phyloP scores from a whole-genome alignment of 1,140 invertebrate genomes.

The Dendroctonus ponderosae region DNA sequence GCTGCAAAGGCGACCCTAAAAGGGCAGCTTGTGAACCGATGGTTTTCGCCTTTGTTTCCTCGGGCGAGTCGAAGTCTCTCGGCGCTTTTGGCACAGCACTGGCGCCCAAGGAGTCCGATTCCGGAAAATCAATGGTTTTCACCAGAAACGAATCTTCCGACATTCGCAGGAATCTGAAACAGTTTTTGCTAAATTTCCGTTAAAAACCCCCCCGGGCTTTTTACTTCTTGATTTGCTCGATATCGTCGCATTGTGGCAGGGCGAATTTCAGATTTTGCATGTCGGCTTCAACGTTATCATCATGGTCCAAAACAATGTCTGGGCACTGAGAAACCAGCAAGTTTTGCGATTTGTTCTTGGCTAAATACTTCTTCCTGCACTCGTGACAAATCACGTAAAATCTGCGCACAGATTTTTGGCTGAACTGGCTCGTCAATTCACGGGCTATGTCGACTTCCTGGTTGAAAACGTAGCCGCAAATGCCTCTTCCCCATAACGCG shows the following conservation, averaged over 20 bases:
- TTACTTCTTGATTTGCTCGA: conserved; percentile 41
- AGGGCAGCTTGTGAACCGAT: conserved; percentile 57
- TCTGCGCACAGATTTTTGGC: conserved; percentile 8
- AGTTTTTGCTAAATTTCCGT: not conserved
- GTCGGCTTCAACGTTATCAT: conserved; percentile 43
- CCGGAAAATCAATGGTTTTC: conserved; percentile 51
- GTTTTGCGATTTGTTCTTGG: conserved; percentile 35
- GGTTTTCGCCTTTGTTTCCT: conserved; percentile 21
- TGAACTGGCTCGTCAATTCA: too few relatives aligned
- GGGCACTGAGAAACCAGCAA: conserved; percentile 40
- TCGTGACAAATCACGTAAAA: conserved; percentile 55
- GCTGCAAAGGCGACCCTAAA: conserved; percentile 52
- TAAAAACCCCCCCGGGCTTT: too few relatives aligned
- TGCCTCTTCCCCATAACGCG: conserved; percentile 47
- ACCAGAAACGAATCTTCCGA: conserved; percentile 42
- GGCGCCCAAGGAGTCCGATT: conserved; percentile 57
- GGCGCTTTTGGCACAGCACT: conserved; percentile 49
- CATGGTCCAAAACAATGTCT: conserved; percentile 47
- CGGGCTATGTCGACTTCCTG: conserved; percentile 2
- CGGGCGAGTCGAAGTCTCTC: conserved; percentile 34
- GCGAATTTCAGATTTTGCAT: conserved; percentile 40
- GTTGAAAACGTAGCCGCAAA: conserved; percentile 53
- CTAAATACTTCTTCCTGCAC: conserved; percentile 54
- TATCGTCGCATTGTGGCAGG: conserved; percentile 40
- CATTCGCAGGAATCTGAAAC: conserved; percentile 26